phyloP scores from a whole-genome alignment of 2,888 invertebrate species.

The Pandemis cinnamomeana region DNA sequence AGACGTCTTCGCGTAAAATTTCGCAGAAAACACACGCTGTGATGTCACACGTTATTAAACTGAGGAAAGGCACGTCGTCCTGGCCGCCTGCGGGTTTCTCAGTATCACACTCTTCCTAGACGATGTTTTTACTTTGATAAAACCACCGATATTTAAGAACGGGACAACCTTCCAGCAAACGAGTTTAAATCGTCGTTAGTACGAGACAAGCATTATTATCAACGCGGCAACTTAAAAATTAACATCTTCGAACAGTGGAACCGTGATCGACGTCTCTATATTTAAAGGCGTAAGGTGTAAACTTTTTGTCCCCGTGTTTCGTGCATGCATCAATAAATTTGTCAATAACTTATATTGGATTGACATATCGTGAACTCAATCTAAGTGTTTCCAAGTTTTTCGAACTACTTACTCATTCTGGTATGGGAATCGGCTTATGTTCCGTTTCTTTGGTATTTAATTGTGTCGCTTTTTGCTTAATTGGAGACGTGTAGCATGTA shows the following conservation, averaged over 20 bases:
- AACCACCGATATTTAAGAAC: slow-evolving; percentile 20
- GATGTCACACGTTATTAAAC: slow-evolving; percentile 23
- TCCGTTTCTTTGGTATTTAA: slow-evolving; percentile 41
- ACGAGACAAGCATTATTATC: slow-evolving; percentile 77
- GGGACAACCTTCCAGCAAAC: slow-evolving; percentile 60
- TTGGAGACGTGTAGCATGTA: slow-evolving; percentile 25
- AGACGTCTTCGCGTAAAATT: slow-evolving; percentile 15
- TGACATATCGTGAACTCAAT: slow-evolving; percentile 65
- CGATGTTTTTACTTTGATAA: slow-evolving; percentile 27
- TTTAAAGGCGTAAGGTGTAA: slow-evolving; percentile 47
- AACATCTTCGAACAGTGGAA: slow-evolving; percentile 42
- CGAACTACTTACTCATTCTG: slow-evolving; percentile 52
- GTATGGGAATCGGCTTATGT: slow-evolving; percentile 44
- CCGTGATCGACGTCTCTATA: slow-evolving; percentile 48
- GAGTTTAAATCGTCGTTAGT: slow-evolving; percentile 74
- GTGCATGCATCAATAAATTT: slow-evolving; percentile 45
- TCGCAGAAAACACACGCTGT: slow-evolving; percentile 36
- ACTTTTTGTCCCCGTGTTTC: slow-evolving; percentile 43
- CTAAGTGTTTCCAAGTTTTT: slow-evolving; percentile 59
- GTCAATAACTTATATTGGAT: slow-evolving; percentile 55
- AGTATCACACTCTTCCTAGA: slow-evolving; percentile 38
- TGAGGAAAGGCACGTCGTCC: slow-evolving; percentile 18
- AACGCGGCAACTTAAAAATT: slow-evolving; percentile 51
- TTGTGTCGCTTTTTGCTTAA: slow-evolving; percentile 44
- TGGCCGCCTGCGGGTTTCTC: slow-evolving; percentile 29